Base-by-base conservation (phyloP, 1,140 invertebrate species). In the Calephelis nemesis region DNA sequence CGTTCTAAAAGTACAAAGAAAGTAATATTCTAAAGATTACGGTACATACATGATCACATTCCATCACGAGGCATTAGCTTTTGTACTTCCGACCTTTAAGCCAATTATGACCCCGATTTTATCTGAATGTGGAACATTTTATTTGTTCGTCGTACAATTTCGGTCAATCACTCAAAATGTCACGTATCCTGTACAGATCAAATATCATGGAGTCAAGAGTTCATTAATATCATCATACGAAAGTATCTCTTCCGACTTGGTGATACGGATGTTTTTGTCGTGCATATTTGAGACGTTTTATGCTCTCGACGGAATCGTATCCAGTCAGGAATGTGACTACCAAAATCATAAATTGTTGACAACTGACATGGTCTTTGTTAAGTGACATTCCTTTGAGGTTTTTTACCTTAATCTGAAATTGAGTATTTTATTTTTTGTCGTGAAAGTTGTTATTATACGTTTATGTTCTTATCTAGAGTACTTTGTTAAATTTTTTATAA, bases 281-380 rank as follows among this genome's bases (percentile, higher is more conserved):
- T 73, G 65, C 19, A 48, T 49, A 62, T 19, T 45, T 67, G 47
- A 50, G 19, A 19, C 63, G 65, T 66, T 68, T 65, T 62, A 15
- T 48, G 45, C 5, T 62, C 30, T 42, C 42, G 62, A 48, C 42
- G 62, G 64, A 52, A 64, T 66, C 67, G 62, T 68, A 74, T 64
- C 52, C 65, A 48, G 66, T 52, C 69, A 65, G 71, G 71, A 75
- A 75, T 75, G 74, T 54, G 48, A 70, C 74, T 75, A 73, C 72
- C 74, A 73, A 68, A 71, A 75, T 75, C 74, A 75, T 75, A 75
- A 75, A 75, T 75, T 75, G 74, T 75, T 73, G 74, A 75, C 74
- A 73, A 75, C 68, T 75, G 74, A 75, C 74, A 73, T 66, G 74
- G 63, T 63, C 68, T 75, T 75, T 75, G 71, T 75, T 73, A 70